phyloP scores from a whole-genome alignment of 2,888 invertebrate genomes.

The Orthonevra nobilis region DNA sequence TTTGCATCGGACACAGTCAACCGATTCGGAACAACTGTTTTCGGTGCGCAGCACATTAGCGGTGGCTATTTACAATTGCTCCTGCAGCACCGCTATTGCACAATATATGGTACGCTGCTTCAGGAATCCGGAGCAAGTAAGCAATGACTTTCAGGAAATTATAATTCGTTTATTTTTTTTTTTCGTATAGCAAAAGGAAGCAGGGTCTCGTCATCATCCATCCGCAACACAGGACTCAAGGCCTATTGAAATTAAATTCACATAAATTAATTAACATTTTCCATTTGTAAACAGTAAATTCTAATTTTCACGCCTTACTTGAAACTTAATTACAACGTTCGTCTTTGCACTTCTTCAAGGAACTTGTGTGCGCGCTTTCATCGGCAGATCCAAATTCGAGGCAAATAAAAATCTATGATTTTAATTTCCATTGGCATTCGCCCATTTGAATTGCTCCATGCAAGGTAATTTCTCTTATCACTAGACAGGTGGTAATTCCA shows the following conservation, averaged over 20 bases:
- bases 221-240: background rate
- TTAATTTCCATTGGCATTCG: conserved; percentile 69
- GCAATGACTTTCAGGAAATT: no score
- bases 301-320: conserved; percentile 36
- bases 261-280: conserved; percentile 26
- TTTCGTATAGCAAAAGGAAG: no score
- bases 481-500: conserved; percentile 65
- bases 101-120: conserved; percentile 17
- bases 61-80: conserved; percentile 33
- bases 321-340: conserved; percentile 39
- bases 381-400: conserved; percentile 16
- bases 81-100: conserved; percentile 28
- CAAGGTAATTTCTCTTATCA: conserved; percentile 66
- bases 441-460: conserved; percentile 64
- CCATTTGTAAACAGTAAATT: conserved; percentile 33
- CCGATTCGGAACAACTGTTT: conserved; percentile 20
- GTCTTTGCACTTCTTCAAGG: background rate
- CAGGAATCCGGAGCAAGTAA: no score
- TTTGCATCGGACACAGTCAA: conserved; percentile 16
- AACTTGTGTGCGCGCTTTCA: background rate
- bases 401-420: conserved; percentile 67
- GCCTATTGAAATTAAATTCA: conserved; percentile 10
- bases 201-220: no score
- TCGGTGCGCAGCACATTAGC: conserved; percentile 43
- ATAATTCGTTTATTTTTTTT: no score